Conservation (phyloP, 2,888 invertebrate genomes). For the Nycteola revayana region DNA sequence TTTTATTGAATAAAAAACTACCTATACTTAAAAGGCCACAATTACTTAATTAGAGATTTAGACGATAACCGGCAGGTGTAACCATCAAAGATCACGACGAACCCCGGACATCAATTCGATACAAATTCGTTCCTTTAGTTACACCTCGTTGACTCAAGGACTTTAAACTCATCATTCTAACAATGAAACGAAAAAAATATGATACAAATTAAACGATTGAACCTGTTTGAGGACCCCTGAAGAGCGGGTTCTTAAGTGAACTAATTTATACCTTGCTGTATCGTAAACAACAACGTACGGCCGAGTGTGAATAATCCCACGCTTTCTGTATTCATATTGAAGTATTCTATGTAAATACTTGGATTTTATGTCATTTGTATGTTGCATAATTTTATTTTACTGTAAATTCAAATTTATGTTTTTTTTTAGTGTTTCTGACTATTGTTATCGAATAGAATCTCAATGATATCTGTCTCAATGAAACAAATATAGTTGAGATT, state of each 20-base stretch:
- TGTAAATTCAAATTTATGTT: too few relatives aligned
- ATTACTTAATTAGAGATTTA: slow-evolving; percentile 72
- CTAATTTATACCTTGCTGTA: slow-evolving; percentile 76
- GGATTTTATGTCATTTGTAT: not conserved
- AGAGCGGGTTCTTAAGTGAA: slow-evolving; percentile 74
- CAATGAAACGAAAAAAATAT: slow-evolving; percentile 61
- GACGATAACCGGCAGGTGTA: slow-evolving; percentile 70
- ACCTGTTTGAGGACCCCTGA: slow-evolving; percentile 77
- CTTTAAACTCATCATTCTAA: slow-evolving; percentile 69
- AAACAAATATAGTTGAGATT: too few relatives aligned
- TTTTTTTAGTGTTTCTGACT: too few relatives aligned
- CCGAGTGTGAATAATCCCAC: slow-evolving; percentile 31
- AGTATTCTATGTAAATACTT: not conserved
- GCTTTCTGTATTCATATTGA: slow-evolving; percentile 28
- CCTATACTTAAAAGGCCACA: slow-evolving; percentile 54
- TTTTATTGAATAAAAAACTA: slow-evolving; percentile 24
- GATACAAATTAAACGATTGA: slow-evolving; percentile 75
- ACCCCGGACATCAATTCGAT: slow-evolving; percentile 77
- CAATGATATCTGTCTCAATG: too few relatives aligned
- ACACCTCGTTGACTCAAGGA: slow-evolving; percentile 81
- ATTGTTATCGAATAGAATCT: not conserved
- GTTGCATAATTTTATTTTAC: not conserved
- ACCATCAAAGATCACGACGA: slow-evolving; percentile 59
- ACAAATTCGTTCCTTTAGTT: slow-evolving; percentile 77
- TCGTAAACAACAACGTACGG: slow-evolving; percentile 69